Conservation (phyloP, 2,888 invertebrate genomes). For the Melanotus villosus region DNA sequence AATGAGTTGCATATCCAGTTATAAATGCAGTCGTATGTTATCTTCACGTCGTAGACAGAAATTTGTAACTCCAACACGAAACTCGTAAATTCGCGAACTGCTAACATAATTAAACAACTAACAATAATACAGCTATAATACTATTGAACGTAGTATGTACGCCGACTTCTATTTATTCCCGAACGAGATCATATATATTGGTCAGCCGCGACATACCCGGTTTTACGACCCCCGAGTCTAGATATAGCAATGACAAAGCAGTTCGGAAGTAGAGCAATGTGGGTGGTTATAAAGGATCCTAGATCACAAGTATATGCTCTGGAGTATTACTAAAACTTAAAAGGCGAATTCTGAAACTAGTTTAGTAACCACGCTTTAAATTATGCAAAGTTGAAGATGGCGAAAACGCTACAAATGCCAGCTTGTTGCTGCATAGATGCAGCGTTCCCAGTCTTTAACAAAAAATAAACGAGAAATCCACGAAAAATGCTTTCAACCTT, state of each 20-base stretch:
- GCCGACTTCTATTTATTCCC: conserved; percentile 31
- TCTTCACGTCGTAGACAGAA: not conserved
- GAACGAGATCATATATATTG: conserved; percentile 31
- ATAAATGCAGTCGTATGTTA: no score
- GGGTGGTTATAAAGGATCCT: conserved; percentile 15
- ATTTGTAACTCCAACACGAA: conserved; percentile 18
- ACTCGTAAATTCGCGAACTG: conserved; percentile 19
- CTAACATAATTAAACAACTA: conserved; percentile 32
- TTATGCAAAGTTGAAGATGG: not conserved
- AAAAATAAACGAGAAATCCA: not conserved
- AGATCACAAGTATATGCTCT: conserved; percentile 2
- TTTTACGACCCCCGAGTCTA: conserved; percentile 25
- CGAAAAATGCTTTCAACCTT: not conserved
- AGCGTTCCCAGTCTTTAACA: not conserved
- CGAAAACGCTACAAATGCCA: not conserved
- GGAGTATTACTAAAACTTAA: conserved; percentile 1
- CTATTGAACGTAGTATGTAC: conserved; percentile 28
- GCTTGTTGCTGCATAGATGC: conserved; percentile 14
- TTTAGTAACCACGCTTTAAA: conserved; percentile 8
- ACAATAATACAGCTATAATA: conserved; percentile 19
- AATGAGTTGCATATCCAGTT: no score
- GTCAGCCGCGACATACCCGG: conserved; percentile 20
- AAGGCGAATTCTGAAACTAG: conserved; percentile 13
- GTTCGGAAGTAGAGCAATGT: conserved; percentile 17
- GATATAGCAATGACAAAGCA: conserved; percentile 26